Evolutionary conservation across 1,140 invertebrate species (phyloP).

Genomic region (Eulimnadia texana): DNA sequence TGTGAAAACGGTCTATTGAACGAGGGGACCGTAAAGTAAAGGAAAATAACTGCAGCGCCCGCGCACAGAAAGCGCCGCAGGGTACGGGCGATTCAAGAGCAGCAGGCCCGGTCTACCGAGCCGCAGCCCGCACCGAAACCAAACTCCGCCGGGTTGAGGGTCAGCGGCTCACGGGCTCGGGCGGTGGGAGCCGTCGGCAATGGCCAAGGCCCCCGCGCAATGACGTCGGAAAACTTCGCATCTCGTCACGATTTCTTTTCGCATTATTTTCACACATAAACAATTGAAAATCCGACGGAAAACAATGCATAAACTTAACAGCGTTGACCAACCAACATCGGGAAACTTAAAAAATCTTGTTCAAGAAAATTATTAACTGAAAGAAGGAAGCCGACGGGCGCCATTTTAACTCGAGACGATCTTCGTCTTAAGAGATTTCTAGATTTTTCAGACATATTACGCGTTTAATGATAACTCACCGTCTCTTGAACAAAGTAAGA

Average conservation of each 20-base stretch:
- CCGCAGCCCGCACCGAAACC: not conserved
- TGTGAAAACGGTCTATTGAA: too few relatives aligned
- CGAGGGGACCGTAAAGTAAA: not conserved
- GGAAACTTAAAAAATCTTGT: too few relatives aligned
- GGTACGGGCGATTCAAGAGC: not conserved
- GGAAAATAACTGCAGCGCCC: not conserved
- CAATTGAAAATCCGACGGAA: too few relatives aligned
- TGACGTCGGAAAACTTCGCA: not conserved
- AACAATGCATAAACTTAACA: too few relatives aligned
- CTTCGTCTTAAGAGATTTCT: too few relatives aligned
- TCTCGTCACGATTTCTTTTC: not conserved
- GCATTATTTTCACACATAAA: too few relatives aligned
- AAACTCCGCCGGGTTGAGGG: not conserved
- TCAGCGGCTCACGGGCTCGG: not conserved
- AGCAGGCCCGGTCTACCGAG: not conserved
- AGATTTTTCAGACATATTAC: too few relatives aligned
- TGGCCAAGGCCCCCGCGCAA: not conserved
- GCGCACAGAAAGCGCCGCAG: not conserved
- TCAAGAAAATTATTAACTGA: not conserved
- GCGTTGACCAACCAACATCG: too few relatives aligned
- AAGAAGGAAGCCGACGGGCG: not conserved
- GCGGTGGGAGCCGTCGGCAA: not conserved
- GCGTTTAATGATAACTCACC: too few relatives aligned
- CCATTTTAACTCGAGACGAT: not conserved
- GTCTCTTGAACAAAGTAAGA: too few relatives aligned